Percentiles rank a stretch among this genome's conserved stretches.
Conservation (phyloP, 2,888 invertebrate species). For the Pollenia labialis region DNA sequence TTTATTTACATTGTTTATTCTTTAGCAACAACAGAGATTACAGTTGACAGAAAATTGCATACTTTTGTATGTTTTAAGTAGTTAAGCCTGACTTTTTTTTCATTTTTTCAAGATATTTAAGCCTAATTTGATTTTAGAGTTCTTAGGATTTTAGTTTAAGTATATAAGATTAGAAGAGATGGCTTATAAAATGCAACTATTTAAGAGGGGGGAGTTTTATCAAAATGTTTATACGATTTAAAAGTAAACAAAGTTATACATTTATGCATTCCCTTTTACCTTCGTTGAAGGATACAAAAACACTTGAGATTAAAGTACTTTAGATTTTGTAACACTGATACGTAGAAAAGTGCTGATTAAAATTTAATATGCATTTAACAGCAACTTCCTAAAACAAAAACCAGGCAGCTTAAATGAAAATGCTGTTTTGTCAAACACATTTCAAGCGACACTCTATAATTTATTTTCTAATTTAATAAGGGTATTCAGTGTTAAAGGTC, state of each 20-base stretch:
- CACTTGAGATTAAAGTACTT: constrained; percentile 49
- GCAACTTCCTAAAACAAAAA: constrained; percentile 21
- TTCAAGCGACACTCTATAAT: constrained; percentile 35
- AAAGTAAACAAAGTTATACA: neutral
- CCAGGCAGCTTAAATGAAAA: neutral
- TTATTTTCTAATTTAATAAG: constrained; percentile 15
- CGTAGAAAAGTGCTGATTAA: constrained; percentile 6
- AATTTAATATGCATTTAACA: constrained; percentile 60
- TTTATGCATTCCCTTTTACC: no score
- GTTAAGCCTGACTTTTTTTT: constrained; percentile 14
- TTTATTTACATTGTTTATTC: constrained; percentile 33
- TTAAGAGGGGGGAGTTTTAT: constrained; percentile 56
- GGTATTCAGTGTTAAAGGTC: neutral
- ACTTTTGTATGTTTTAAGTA: constrained; percentile 19
- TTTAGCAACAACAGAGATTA: constrained; percentile 59
- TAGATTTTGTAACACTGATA: constrained; percentile 19
- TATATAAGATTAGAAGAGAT: neutral
- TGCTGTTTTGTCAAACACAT: constrained; percentile 35
- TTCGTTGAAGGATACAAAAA: neutral
- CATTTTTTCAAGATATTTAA: constrained; percentile 34
- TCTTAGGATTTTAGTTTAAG: neutral
- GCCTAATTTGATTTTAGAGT: constrained; percentile 65
- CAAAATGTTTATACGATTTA: constrained; percentile 64
- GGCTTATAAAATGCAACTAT: neutral
- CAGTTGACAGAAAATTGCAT: constrained; percentile 55